Conservation (phyloP, 1,140 invertebrate genomes). For the Akabosia matsudoensis region DNA sequence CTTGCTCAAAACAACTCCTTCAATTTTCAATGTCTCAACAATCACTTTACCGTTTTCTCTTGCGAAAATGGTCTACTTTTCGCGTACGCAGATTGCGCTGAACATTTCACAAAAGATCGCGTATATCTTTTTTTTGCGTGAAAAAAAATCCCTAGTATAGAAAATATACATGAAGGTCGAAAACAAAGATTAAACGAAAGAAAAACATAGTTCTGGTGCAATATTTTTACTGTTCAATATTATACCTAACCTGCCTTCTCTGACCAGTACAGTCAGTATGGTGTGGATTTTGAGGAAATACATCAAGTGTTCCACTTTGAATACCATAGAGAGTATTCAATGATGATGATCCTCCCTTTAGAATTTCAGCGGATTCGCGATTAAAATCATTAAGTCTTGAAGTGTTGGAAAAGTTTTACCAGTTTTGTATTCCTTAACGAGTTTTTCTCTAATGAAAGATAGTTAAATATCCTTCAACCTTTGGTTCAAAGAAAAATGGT, state of each 20-base stretch:
- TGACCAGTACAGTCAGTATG: no score
- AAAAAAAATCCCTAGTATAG: not conserved
- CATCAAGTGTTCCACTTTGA: no score
- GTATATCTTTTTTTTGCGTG: not conserved
- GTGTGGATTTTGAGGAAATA: no score
- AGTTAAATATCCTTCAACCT: no score
- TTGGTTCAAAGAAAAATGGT: no score
- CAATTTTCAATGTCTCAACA: not conserved
- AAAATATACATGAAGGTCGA: not conserved
- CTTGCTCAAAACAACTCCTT: not conserved
- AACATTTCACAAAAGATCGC: not conserved
- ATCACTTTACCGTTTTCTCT: not conserved
- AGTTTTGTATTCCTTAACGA: no score
- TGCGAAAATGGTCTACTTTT: slow-evolving; percentile 10
- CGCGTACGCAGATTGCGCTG: not conserved
- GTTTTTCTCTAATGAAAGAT: no score
- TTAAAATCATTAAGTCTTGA: no score
- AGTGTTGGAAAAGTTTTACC: no score
- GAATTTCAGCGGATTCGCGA: no score
- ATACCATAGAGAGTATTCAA: no score
- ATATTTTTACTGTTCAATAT: not conserved
- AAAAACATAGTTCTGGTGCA: not conserved
- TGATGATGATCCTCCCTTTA: no score
- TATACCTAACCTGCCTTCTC: not conserved
- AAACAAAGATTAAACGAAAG: not conserved